Base-by-base conservation (phyloP, 2,113 vertebrate genomes). In the Epinephelus cyanopodus region DNA sequence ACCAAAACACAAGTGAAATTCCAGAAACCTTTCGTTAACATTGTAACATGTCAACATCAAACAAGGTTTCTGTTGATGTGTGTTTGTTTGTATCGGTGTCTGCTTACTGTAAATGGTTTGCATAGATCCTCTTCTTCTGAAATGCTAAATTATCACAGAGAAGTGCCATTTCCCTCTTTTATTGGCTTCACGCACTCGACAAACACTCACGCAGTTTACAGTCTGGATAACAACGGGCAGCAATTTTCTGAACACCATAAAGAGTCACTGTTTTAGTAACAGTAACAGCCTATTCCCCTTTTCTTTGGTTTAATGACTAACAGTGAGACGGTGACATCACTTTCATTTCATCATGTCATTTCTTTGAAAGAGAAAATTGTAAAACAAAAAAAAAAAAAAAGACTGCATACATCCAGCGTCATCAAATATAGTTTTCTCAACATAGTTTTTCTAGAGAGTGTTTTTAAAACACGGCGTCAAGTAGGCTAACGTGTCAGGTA, bases 151-250 rank as follows among this genome's bases (percentile, higher is more conserved):
- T 27, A 86, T 83, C 19, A 82, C 1, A 83, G 73, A 79, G 80
- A 89, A 91, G 87, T 90, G 33, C 15, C 12, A 25, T 81, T 93
- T 93, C 92, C 89, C 42, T 86, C 2, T 90, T 91, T 88, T 27
- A 23, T 21, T 52, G 67, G 71, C 37, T 79, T 73, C 64, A 23
- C 0, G 3, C 17, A 64, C 17, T 1, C 12, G 61, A 58, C 50
- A 33, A 25, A 27, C 23, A 18, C n/a, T 3, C 50, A 66, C 23
- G 11, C 53, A 64, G 5, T 5, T 5, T 6, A 64, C 53, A 53
- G 33, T 37, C 8, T 33, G 33, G 18, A 58, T 47, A 62, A 47
- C 57, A 12, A 53, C 0, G 8, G 12, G 9, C 29, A 25, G 8
- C 23, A 17, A 21, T 62, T 19, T 25, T 58, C 14, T 63, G 10